Evolutionary conservation across 2,113 vertebrate species (phyloP), one percentile per base, ranked within the genome.

Genomic region (Heterochromis multidens): DNA sequence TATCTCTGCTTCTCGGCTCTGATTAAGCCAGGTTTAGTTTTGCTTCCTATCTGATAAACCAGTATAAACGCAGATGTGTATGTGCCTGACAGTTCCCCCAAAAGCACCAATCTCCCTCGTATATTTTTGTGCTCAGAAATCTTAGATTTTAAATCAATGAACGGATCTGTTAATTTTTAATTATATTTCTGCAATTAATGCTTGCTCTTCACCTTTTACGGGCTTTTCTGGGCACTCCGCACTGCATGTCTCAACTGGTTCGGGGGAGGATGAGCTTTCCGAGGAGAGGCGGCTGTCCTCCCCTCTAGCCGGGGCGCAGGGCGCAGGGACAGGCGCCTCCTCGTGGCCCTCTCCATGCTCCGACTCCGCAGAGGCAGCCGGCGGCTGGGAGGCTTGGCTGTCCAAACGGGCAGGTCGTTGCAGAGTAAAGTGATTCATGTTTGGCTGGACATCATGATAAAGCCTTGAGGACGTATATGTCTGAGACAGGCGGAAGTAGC

Each of bases 401-500:
- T 98, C 97, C 93, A 97, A 96, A 76, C 97, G 97, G 60, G 93
- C 95, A 3, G 96, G 95, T 91, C 97, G 95, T 83, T 97, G 97
- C 84, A 96, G 92, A 31, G 95, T 92, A 88, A 98, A 98, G 25
- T 96, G 96, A 83, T 96, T 92, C 84, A 96, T 94, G 88, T 94
- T 96, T 57, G 97, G 95, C 70, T 96, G 96, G 83, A 92, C 95
- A 63, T 96, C 91, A 82, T 96, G 93, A 95, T 97, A 98, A 87
- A 95, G 95, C 96, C 98, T 98, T 88, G 97, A 94, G 84, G 97
- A 96, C 84, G 97, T 92, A 87, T 99, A 99, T 23, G 99, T 96
- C 96, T 99, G 99, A 76, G 98, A 99, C 62, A 99, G 95, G 93
- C 98, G 98, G 97, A 99, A 99, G 95, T 99, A 99, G 82, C 99